These are phyloP conservation scores for Neodon shergylaensis DNA, from an alignment of 2,113 vertebrate genomes.

Conservation along the genomic window DNA sequence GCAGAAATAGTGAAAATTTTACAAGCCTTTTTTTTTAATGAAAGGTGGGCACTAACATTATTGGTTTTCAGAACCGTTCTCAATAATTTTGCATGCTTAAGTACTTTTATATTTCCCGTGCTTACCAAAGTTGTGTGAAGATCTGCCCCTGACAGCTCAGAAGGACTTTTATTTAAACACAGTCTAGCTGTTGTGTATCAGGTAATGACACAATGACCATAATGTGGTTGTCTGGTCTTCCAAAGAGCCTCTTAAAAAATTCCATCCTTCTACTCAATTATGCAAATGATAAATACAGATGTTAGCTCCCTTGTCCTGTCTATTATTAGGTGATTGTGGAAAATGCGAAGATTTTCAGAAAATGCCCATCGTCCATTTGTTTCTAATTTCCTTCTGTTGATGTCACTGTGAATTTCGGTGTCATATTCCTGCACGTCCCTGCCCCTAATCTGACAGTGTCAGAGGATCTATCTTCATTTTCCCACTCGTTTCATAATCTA, in stretches of 20 bases:
- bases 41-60: background rate
- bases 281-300: conserved; percentile 33
- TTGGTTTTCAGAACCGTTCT: background rate
- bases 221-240: conserved; percentile 17
- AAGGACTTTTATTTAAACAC: conserved; percentile 56
- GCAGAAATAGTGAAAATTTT: conserved; percentile 57
- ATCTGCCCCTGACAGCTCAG: conserved; percentile 38
- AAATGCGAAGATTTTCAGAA: conserved; percentile 68
- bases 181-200: background rate
- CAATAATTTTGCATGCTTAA: conserved; percentile 12
- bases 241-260: conserved; percentile 22
- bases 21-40: conserved; percentile 25
- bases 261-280: conserved; percentile 7
- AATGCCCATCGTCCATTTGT: conserved; percentile 67
- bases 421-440: conserved; percentile 85
- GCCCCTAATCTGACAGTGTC: conserved; percentile 99
- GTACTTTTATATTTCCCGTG: background rate
- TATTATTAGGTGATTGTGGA: conserved; percentile 64
- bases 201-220: background rate
- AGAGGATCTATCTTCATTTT: conserved; percentile 99
- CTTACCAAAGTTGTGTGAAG: conserved; percentile 26
- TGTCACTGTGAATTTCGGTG: conserved; percentile 91
- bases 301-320: background rate
- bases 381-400: conserved; percentile 83
- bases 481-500: conserved; percentile 99